Percentiles rank a stretch among this genome's conserved stretches.
These are phyloP conservation scores for Darevskia mixta DNA, from an alignment of 2,797 vertebrate genomes.

Conservation along the genomic window DNA sequence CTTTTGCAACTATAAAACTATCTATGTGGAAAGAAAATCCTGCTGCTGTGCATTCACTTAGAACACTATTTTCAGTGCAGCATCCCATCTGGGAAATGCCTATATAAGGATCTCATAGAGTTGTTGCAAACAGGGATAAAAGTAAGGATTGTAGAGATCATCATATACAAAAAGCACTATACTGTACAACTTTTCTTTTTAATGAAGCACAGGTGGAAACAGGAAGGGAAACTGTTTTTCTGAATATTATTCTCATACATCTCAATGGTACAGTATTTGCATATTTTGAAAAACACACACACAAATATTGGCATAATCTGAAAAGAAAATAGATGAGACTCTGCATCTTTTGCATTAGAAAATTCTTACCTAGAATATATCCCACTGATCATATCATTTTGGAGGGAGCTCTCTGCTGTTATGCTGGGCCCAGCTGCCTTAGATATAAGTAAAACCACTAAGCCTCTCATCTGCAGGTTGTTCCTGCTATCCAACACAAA, in stretches of 20 bases:
- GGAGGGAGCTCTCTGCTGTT: constrained; percentile 71
- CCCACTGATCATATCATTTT: constrained; percentile 92
- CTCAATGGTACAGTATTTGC: not conserved
- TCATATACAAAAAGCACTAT: not conserved
- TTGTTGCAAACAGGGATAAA: not conserved
- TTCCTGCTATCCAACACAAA: constrained; percentile 91
- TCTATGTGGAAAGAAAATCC: not conserved
- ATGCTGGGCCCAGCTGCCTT: constrained; percentile 93
- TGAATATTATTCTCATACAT: not conserved
- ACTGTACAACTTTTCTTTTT: not conserved
- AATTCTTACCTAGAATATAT: constrained; percentile 93
- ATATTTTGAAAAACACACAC: not conserved
- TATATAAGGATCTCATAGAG: not conserved
- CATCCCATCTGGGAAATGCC: not conserved
- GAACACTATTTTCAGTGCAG: not conserved
- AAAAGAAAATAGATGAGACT: not conserved
- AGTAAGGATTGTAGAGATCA: not conserved
- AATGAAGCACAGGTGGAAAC: not conserved
- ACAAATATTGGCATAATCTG: not conserved
- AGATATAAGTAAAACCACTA: constrained; percentile 92
- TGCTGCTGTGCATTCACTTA: not conserved
- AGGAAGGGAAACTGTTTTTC: not conserved
- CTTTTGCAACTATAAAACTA: not conserved
- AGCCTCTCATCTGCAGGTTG: constrained; percentile 92
- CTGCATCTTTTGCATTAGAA: not conserved